Evolutionary conservation across 2,888 invertebrate genomes (phyloP).

Genomic region (Dryococelus australis): DNA sequence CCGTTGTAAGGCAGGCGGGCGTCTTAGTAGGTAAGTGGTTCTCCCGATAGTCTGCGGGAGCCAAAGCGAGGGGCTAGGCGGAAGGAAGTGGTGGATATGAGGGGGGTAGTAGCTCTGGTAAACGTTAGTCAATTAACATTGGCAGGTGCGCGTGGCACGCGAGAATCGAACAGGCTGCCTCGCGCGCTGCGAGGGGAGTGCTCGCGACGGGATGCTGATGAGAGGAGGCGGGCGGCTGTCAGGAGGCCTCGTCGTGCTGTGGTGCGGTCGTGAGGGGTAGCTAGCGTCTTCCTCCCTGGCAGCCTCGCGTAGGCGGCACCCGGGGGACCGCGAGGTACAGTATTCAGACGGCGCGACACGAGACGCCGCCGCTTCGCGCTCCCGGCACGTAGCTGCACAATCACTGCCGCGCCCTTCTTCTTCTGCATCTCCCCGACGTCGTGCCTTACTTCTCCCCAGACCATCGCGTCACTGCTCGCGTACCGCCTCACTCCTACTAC

Average conservation of each 20-base stretch:
- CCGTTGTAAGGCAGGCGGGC: too few species aligned
- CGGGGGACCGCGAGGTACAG: background rate
- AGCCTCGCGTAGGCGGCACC: background rate
- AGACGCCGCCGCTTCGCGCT: background rate
- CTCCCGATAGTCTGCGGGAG: too few species aligned
- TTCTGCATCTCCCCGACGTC: background rate
- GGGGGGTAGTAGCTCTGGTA: background rate
- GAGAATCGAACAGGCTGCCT: background rate
- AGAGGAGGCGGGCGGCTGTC: background rate
- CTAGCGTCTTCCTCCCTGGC: too few species aligned
- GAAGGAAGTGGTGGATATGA: background rate
- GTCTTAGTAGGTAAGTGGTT: too few species aligned
- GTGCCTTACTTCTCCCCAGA: background rate
- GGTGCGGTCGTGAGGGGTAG: too few species aligned
- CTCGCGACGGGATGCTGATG: background rate
- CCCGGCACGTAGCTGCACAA: background rate
- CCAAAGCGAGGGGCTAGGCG: background rate
- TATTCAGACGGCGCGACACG: background rate
- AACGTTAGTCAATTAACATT: background rate
- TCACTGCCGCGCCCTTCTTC: background rate
- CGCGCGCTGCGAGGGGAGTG: too few species aligned
- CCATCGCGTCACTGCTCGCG: too few species aligned
- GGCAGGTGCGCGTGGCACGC: background rate
- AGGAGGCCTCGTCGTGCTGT: background rate
- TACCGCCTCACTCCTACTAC: too few species aligned